These are phyloP conservation scores for Epinotia demarniana DNA, from an alignment of 2,888 invertebrate genomes.

Conservation along the genomic window DNA sequence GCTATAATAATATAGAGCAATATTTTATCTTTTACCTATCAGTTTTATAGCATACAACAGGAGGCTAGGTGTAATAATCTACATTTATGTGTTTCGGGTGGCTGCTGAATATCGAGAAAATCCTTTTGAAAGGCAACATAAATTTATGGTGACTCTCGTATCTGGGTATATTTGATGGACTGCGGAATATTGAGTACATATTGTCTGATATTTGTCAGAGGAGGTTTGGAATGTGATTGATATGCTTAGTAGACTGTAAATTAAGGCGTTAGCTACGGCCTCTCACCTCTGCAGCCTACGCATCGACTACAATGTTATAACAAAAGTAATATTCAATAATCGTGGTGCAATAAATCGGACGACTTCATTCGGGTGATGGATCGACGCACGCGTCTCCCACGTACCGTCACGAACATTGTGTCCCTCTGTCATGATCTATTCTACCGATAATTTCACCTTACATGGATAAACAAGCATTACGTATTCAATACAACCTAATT, in stretches of 20 bases:
- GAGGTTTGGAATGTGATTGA: slow-evolving; percentile 17
- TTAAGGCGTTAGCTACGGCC: slow-evolving; percentile 56
- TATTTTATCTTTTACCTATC: slow-evolving; percentile 30
- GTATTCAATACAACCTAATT: slow-evolving; percentile 59
- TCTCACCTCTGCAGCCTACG: slow-evolving; percentile 58
- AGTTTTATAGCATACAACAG: slow-evolving; percentile 10
- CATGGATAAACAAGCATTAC: slow-evolving; percentile 51
- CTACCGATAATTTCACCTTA: slow-evolving; percentile 44
- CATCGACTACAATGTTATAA: slow-evolving; percentile 62
- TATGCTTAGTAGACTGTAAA: slow-evolving; percentile 9
- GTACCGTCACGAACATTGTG: slow-evolving; percentile 65
- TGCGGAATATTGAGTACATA: slow-evolving; percentile 5
- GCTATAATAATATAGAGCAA: slow-evolving; percentile 1
- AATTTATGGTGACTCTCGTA: slow-evolving; percentile 10
- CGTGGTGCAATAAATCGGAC: slow-evolving; percentile 70
- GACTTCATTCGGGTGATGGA: slow-evolving; percentile 75
- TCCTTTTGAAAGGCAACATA: slow-evolving; percentile 6
- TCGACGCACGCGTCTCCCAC: slow-evolving; percentile 73
- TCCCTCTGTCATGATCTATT: slow-evolving; percentile 46
- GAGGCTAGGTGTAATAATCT: slow-evolving; percentile 5
- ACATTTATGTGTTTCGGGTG: slow-evolving; percentile 16
- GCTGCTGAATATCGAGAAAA: slow-evolving; percentile 15
- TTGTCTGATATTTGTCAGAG: slow-evolving; percentile 18
- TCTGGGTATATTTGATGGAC: slow-evolving; percentile 1
- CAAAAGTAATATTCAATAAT: slow-evolving; percentile 68